Evolutionary conservation across 2,797 vertebrate genomes (phyloP), one percentile per base, ranked within the genome.

Genomic region (Myotis myotis): DNA sequence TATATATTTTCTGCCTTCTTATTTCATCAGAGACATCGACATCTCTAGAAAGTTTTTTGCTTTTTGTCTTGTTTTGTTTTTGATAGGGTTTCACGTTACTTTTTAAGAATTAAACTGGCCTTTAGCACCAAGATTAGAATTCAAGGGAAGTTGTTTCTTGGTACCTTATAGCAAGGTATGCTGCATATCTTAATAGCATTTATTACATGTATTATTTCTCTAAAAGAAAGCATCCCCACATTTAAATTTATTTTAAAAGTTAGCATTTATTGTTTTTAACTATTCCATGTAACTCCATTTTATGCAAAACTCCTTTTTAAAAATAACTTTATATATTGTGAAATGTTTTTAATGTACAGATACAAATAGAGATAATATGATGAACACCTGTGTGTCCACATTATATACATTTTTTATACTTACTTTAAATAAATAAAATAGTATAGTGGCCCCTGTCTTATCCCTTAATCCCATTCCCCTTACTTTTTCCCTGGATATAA

Each of bases 31-130:
- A 93, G 20, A 79, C 49, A 12, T 84, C 19, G 20, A 79, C 49
- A 12, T 84, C 19, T 96, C 64, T 92, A 74, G 78, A 85, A 81
- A 64, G 7, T 30, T 79, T 84, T 68, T 86, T 79, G 11, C 60
- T 90, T 87, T 87, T 55, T 95, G 41, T 84, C 92, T 95, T 75
- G 47, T 81, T 89, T 95, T 74, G 36, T 89, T 89, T 93, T 94
- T 93, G 87, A 53, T 71, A 85, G 57, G 16, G 53, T 87, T 86
- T 96, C 70, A 74, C 23, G 2, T 68, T 89, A 83, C 72, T 60
- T 87, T 87, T 95, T 92, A 95, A 62, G 22, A 87, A 87, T 87
- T 96, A 72, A 87, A 87, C 57, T 92, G 70, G 8, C 84, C 71
- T 87, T 86, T 89, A 87, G 41, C 41, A 60, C 47, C 85, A 95